Conservation (phyloP, 2,797 vertebrate genomes). For the Gadopsis bispinosus region DNA sequence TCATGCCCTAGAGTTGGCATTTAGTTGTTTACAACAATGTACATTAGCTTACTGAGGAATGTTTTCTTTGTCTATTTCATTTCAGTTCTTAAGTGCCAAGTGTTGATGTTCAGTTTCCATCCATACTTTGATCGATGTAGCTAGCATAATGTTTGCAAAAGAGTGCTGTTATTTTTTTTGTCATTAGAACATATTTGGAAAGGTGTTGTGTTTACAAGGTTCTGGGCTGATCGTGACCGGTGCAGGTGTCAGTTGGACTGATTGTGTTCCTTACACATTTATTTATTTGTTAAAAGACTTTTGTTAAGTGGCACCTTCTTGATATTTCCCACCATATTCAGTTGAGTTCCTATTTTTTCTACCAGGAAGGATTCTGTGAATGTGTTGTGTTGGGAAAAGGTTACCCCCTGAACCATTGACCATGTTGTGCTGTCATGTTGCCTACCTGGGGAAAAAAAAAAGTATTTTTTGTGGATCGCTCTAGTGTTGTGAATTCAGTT, state of each 20-base stretch:
- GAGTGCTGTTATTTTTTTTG: slow-evolving; percentile 63
- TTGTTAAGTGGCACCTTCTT: slow-evolving; percentile 64
- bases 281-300: slow-evolving; percentile 67
- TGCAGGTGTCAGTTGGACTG: slow-evolving; percentile 57
- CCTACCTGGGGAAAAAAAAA: slow-evolving; percentile 61
- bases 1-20: slow-evolving; percentile 65
- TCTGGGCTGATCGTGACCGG: slow-evolving; percentile 48
- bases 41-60: slow-evolving; percentile 81
- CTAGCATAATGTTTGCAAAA: slow-evolving; percentile 70
- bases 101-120: slow-evolving; percentile 77
- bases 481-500: slow-evolving; percentile 80
- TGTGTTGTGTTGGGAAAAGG: slow-evolving; percentile 70
- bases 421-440: slow-evolving; percentile 76
- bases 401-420: slow-evolving; percentile 63
- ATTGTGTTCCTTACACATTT: slow-evolving; percentile 65
- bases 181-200: slow-evolving; percentile 68
- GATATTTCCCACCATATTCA: slow-evolving; percentile 67
- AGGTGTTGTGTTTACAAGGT: slow-evolving; percentile 78
- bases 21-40: slow-evolving; percentile 80
- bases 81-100: slow-evolving; percentile 80
- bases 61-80: slow-evolving; percentile 72
- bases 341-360: slow-evolving; percentile 63
- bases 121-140: slow-evolving; percentile 71
- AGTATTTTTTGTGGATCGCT: slow-evolving; percentile 80
- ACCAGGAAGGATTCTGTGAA: slow-evolving; percentile 72